Evolutionary conservation across 2,113 vertebrate genomes (phyloP).

Genomic region (Lipophrys pholis): DNA sequence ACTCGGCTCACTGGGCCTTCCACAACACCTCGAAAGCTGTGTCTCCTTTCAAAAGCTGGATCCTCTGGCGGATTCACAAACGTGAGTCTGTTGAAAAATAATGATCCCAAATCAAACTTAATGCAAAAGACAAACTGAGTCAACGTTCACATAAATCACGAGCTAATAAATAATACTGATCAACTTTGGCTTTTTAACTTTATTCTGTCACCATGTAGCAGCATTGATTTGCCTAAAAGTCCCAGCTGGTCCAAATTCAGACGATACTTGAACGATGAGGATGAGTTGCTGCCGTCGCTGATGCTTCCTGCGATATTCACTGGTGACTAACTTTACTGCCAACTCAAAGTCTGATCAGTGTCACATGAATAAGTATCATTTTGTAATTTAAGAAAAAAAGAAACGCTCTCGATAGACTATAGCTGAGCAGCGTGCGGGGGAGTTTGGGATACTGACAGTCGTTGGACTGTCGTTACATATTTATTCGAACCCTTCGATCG

Average conservation of each 20-base stretch:
- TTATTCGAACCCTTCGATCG: conserved; percentile 8
- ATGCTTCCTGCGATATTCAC: not conserved
- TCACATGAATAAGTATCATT: not conserved
- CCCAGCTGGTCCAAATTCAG: no score
- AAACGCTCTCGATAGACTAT: no score
- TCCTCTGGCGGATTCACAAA: conserved; percentile 1
- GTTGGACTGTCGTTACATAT: no score
- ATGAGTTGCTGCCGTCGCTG: no score
- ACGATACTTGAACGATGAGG: no score
- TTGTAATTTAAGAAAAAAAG: not conserved
- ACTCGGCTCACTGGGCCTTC: conserved; percentile 6
- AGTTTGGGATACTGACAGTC: not conserved
- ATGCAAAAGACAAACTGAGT: not conserved
- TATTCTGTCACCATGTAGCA: not conserved
- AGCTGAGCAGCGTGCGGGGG: not conserved
- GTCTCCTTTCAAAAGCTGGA: conserved; percentile 43
- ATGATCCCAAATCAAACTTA: not conserved
- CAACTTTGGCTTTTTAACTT: not conserved
- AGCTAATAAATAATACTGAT: not conserved
- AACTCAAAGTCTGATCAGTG: conserved; percentile 1
- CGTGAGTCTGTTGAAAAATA: conserved; percentile 4
- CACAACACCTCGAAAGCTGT: conserved; percentile 34
- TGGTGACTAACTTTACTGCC: not conserved
- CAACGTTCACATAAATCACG: not conserved
- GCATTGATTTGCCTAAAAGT: not conserved